Conservation (phyloP, 2,113 vertebrate species). For the Petaurus breviceps region DNA sequence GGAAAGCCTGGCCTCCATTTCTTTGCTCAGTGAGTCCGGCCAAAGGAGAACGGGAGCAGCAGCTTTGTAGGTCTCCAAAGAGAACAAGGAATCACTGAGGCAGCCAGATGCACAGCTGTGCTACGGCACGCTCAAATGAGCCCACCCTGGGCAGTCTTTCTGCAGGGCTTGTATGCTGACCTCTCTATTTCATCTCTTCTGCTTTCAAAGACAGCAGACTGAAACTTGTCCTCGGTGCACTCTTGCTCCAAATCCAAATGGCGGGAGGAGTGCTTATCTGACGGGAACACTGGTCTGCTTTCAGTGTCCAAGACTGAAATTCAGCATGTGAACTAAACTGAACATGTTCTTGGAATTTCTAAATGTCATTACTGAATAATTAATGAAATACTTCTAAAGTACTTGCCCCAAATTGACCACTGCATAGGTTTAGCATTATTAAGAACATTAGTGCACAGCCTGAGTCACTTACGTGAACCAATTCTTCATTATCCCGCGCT, state of each 20-base stretch:
- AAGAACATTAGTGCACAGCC: background rate
- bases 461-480: conserved; percentile 90
- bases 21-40: background rate
- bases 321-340: background rate
- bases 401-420: background rate
- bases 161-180: background rate
- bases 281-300: background rate
- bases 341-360: background rate
- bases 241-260: background rate
- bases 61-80: background rate
- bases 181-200: background rate
- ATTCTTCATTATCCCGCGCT: conserved; percentile 88
- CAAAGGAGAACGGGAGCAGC: background rate
- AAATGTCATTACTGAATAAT: background rate
- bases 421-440: background rate
- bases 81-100: background rate
- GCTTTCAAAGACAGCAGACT: background rate
- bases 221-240: background rate
- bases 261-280: background rate
- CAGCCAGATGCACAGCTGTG: background rate
- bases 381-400: background rate
- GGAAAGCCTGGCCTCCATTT: background rate
- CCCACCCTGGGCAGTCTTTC: background rate
- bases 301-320: background rate
- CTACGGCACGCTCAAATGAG: background rate